phyloP scores from a whole-genome alignment of 2,888 invertebrate genomes.

The Drosophila seclusa region DNA sequence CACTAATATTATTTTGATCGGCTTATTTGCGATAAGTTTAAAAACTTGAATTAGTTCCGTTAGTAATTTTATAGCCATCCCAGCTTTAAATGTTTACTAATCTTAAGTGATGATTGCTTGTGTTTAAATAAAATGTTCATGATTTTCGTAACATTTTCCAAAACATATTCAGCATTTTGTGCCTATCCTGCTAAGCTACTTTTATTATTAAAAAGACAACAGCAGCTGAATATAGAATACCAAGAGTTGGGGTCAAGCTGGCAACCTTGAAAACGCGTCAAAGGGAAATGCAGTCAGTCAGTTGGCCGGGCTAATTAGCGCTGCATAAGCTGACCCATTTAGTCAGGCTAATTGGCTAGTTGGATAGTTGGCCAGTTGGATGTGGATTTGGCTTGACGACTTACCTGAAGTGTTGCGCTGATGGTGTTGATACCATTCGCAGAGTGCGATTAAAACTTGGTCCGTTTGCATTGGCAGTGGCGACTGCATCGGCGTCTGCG shows the following conservation, averaged over 20 bases:
- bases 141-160: too few relatives aligned
- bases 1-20: background rate
- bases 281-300: slow-evolving; percentile 50
- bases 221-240: slow-evolving; percentile 18
- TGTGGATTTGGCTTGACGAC: slow-evolving; percentile 32
- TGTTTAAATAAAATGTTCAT: too few relatives aligned
- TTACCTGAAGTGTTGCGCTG: slow-evolving; percentile 79
- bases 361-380: background rate
- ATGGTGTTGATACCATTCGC: slow-evolving; percentile 81
- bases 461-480: slow-evolving; percentile 78
- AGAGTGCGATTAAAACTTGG: slow-evolving; percentile 84
- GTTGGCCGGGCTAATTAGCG: slow-evolving; percentile 42
- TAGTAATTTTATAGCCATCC: background rate
- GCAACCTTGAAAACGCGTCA: slow-evolving; percentile 64
- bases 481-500: slow-evolving; percentile 83
- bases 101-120: background rate
- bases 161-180: too few relatives aligned
- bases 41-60: background rate
- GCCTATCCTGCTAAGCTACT: background rate
- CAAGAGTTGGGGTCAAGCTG: slow-evolving; percentile 46
- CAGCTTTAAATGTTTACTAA: background rate
- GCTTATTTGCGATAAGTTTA: background rate
- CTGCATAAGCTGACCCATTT: slow-evolving; percentile 55
- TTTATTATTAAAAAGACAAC: background rate
- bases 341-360: background rate